These are phyloP conservation scores for Alexandromys fortis DNA, from an alignment of 2,113 vertebrate species.

Conservation along the genomic window DNA sequence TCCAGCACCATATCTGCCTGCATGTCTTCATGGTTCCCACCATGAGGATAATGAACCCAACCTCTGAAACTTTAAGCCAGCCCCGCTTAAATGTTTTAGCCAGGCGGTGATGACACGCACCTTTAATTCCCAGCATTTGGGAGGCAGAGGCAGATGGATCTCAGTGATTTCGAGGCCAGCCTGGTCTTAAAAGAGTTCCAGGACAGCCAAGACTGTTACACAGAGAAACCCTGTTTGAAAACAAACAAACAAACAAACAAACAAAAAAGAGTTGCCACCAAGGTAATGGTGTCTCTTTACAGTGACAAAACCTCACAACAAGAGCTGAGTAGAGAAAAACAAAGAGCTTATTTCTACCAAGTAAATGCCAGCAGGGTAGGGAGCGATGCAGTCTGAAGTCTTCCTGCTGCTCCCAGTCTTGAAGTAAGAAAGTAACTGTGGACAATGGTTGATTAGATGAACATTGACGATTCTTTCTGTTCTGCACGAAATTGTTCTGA, in stretches of 20 bases:
- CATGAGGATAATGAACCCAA: not conserved
- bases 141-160: too few relatives aligned
- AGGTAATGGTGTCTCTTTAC: not conserved
- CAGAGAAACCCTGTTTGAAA: too few relatives aligned
- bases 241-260: too few relatives aligned
- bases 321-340: not conserved
- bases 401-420: not conserved
- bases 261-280: not conserved
- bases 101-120: too few relatives aligned
- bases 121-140: too few relatives aligned
- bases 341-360: not conserved
- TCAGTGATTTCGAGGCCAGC: too few relatives aligned
- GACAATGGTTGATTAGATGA: not conserved
- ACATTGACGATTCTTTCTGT: not conserved
- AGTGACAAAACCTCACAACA: not conserved
- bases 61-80: not conserved
- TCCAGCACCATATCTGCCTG: not conserved
- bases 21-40: not conserved
- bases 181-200: too few relatives aligned
- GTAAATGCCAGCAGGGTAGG: not conserved
- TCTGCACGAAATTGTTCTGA: not conserved
- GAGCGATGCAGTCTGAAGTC: not conserved
- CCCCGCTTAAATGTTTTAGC: not conserved
- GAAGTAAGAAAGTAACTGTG: not conserved
- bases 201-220: too few relatives aligned